These are phyloP conservation scores for Myrmecophaga tridactyla DNA, from an alignment of 2,113 vertebrate species.

Conservation along the genomic window DNA sequence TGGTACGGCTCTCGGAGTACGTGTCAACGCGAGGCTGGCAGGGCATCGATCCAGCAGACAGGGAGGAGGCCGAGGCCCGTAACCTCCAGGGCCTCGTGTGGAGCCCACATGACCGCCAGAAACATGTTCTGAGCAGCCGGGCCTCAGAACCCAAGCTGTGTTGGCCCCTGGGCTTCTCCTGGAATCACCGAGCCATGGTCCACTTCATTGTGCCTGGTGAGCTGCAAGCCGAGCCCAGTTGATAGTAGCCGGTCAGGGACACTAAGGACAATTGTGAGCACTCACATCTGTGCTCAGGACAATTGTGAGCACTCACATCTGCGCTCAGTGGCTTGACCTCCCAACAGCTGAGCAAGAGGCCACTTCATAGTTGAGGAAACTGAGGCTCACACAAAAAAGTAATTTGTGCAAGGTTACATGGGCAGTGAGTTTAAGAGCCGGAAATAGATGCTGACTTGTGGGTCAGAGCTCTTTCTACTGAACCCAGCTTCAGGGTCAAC, in stretches of 20 bases:
- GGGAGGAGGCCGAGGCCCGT: conserved; percentile 65
- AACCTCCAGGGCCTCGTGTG: conserved; percentile 79
- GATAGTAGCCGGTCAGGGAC: not conserved
- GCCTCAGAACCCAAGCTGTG: conserved; percentile 82
- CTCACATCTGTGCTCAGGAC: no score
- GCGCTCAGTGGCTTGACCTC: not conserved
- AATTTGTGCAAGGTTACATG: not conserved
- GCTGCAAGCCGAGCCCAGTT: fast-evolving
- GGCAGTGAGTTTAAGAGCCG: not conserved
- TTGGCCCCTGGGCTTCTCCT: conserved; percentile 90
- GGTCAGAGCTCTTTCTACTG: not conserved
- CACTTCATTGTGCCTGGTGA: conserved; percentile 95
- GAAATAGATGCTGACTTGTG: not conserved
- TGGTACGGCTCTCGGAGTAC: conserved; percentile 89
- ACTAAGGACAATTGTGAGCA: fast-evolving
- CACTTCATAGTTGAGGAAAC: not conserved
- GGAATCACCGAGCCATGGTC: conserved; percentile 89
- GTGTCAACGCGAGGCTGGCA: conserved; percentile 84
- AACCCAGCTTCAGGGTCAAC: not conserved
- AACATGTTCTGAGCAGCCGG: conserved; percentile 37
- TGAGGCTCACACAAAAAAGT: not conserved
- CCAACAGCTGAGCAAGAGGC: not conserved
- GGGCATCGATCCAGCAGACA: fast-evolving
- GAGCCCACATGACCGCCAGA: conserved; percentile 43
- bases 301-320: not conserved